A percentile compares a stretch with the other conserved stretches of the same genome.
phyloP scores from a whole-genome alignment of 2,888 invertebrate genomes.

The Lithophane semibrunnea region DNA sequence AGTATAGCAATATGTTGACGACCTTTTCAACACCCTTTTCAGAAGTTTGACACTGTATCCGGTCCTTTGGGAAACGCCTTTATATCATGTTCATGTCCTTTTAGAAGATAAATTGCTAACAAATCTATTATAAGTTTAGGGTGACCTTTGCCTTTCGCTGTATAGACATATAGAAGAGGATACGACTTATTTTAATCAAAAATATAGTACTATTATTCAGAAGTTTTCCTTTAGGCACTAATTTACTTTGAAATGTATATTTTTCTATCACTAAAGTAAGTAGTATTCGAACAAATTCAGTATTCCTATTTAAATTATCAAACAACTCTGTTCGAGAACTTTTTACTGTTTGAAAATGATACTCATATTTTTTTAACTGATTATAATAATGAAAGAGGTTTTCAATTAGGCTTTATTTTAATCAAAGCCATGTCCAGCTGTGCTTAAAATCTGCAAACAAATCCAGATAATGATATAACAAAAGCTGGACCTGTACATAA shows the following conservation, averaged over 20 bases:
- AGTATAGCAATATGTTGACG: not conserved
- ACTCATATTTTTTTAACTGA: not conserved
- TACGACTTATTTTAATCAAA: not conserved
- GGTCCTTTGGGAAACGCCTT: conserved; percentile 30
- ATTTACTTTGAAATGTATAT: not conserved
- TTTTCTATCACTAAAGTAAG: not conserved
- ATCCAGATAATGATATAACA: conserved; percentile 13
- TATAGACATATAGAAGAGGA: not conserved
- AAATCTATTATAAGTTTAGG: conserved; percentile 35
- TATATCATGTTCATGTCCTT: not conserved
- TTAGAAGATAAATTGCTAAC: conserved; percentile 28
- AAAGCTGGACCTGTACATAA: conserved; percentile 14
- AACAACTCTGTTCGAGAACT: not conserved
- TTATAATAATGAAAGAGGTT: not conserved
- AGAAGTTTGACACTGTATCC: conserved; percentile 16
- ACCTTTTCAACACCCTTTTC: conserved; percentile 35
- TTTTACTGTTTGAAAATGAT: not conserved
- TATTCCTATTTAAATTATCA: too few relatives aligned
- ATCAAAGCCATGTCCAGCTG: conserved; percentile 23
- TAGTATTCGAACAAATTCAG: too few relatives aligned
- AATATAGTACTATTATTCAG: not conserved
- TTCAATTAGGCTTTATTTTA: conserved; percentile 1
- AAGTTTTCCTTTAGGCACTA: not conserved
- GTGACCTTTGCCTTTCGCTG: not conserved
- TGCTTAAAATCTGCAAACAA: conserved; percentile 31